Conservation (phyloP, 2,113 vertebrate species). For the Dendrocopos noguchii region DNA sequence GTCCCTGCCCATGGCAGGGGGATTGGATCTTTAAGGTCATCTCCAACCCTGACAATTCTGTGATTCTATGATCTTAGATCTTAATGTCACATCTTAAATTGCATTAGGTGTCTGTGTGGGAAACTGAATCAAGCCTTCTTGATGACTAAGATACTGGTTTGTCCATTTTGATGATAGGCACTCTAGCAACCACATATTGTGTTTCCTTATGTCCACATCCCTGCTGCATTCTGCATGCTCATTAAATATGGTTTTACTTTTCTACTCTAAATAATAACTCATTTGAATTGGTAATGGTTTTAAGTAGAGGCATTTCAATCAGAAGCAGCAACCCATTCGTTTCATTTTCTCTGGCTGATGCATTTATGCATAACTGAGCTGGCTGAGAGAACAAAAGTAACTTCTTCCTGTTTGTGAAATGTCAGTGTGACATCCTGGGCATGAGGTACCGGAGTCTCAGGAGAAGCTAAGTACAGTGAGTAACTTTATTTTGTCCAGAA, state of each 20-base stretch:
- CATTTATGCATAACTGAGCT: not conserved
- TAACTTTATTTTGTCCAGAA: slow-evolving; percentile 13
- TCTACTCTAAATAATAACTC: not conserved
- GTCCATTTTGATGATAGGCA: not conserved
- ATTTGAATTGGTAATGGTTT: not conserved
- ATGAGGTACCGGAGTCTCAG: not conserved
- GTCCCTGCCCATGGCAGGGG: too few relatives aligned
- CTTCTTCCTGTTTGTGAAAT: not conserved
- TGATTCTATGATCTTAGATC: too few relatives aligned
- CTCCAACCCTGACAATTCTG: too few relatives aligned
- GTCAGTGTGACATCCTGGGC: not conserved
- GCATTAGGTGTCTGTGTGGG: not conserved
- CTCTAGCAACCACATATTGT: not conserved
- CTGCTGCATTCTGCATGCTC: not conserved
- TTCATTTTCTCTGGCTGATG: not conserved
- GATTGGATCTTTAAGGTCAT: too few relatives aligned
- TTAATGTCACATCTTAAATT: not conserved
- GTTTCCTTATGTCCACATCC: not conserved
- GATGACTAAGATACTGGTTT: not conserved
- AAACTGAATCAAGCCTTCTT: not conserved
- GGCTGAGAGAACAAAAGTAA: not conserved
- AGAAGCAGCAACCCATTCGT: not conserved
- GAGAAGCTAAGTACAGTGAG: not conserved
- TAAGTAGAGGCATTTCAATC: not conserved
- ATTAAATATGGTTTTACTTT: not conserved